phyloP scores from a whole-genome alignment of 2,888 invertebrate species.

The Hydrotaea diabolus region DNA sequence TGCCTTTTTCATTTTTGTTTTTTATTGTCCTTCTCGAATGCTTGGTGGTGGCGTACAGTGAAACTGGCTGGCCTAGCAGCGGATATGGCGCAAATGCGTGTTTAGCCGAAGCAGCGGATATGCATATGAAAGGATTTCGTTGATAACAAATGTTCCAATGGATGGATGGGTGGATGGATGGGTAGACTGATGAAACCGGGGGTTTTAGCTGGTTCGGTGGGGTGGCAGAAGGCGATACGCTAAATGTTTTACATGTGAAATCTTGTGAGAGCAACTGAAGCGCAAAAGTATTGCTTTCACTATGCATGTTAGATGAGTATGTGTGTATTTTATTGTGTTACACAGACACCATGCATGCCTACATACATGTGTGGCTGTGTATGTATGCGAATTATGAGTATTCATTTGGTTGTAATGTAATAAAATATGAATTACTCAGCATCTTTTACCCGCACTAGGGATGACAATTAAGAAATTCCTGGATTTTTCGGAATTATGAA shows the following conservation, averaged over 20 bases:
- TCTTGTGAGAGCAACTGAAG: slow-evolving; percentile 27
- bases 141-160: slow-evolving; percentile 43
- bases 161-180: slow-evolving; percentile 12
- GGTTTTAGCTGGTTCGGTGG: neutral
- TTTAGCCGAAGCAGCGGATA: slow-evolving; percentile 43
- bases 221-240: neutral
- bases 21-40: slow-evolving; percentile 1
- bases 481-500: too few species aligned
- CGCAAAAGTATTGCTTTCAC: slow-evolving; percentile 2
- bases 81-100: slow-evolving; percentile 33
- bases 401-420: neutral
- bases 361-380: too few species aligned
- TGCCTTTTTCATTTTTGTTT: slow-evolving; percentile 4
- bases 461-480: too few species aligned
- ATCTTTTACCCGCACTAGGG: neutral
- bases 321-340: too few species aligned
- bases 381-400: too few species aligned
- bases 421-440: slow-evolving; percentile 42
- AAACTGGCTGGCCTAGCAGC: neutral
- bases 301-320: neutral
- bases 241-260: neutral
- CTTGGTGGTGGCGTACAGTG: neutral
- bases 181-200: too few species aligned
- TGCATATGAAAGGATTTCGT: slow-evolving; percentile 36
- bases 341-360: too few species aligned